Evolutionary conservation across 2,113 vertebrate species (phyloP), one percentile per base, ranked within the genome.

Genomic region (Phoxinus phoxinus): DNA sequence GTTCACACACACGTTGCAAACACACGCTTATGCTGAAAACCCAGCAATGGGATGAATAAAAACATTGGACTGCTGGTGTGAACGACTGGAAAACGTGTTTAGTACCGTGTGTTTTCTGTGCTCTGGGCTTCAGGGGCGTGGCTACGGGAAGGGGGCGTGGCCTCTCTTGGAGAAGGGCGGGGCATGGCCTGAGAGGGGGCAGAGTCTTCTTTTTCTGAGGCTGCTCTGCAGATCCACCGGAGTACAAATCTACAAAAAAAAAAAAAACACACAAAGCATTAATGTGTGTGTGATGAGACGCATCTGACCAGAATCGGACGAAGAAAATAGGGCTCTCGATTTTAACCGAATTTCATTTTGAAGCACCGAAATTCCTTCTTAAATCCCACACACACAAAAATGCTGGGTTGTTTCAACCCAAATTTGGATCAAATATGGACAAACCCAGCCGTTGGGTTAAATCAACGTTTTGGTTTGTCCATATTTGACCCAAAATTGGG

Each of bases 71-170:
- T 21, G 17, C 7, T 32, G 15, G 15, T 8, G 7, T 3, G 7
- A 35, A 23, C 10, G 19, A 69, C 17, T 21, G 30, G 35, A 21
- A 69, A 17, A 19, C 0, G 4, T 19, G 23, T 15, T 10, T 46
- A 32, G 27, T 95, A 95, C 96, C 96, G 96, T 95, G 94, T 90
- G 96, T 95, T 93, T 96, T 97, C 93, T 95, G 94, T 86, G 94
- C 87, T 72, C 93, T 94, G 90, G 93, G 19, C 53, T 21, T 21
- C 2, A 1, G 2, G 19, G 19, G 85, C 61, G 91, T 88, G 15
- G 93, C 84, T 90, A 92, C 73, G 85, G 93, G 92, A 89, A 92
- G 92, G 85, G 92, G 93, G 85, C 90, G 92, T 82, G 94, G 95
- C 86, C 93, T 94, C 92, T 94, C 91, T 86, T 92, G 88, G 88